phyloP scores from a whole-genome alignment of 2,113 vertebrate species.

The Turnix velox region DNA sequence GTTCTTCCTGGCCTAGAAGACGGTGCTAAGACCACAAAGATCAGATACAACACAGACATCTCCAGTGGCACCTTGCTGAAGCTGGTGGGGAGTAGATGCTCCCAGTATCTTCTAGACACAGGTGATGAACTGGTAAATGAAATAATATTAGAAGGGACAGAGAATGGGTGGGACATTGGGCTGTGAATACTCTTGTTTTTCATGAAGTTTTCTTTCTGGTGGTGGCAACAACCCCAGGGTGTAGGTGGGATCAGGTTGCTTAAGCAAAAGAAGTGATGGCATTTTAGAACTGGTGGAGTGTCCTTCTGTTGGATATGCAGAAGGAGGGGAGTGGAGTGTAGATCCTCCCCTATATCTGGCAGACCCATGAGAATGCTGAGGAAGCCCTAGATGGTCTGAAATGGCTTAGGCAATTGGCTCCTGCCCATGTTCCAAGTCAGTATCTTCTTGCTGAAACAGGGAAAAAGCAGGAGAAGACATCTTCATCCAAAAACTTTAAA shows the following conservation, averaged over 20 bases:
- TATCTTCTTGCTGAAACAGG: neutral
- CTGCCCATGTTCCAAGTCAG: neutral
- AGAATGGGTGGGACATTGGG: neutral
- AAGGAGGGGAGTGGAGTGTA: neutral
- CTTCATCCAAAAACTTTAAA: constrained; percentile 8
- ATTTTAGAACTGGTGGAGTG: neutral
- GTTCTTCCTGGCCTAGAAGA: neutral
- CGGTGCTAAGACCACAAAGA: neutral
- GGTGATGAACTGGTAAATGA: neutral
- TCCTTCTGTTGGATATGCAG: neutral
- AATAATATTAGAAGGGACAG: neutral
- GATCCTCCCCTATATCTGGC: neutral
- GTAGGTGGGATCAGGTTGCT: neutral
- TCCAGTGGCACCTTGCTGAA: neutral
- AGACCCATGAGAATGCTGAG: neutral
- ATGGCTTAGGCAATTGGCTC: neutral
- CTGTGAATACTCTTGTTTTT: neutral
- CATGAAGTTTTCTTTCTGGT: neutral
- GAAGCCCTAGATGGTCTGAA: neutral
- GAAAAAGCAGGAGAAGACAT: neutral
- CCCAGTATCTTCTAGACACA: neutral
- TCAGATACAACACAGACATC: neutral
- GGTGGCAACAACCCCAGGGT: neutral
- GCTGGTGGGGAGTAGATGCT: neutral
- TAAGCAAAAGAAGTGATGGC: neutral